phyloP scores from a whole-genome alignment of 2,888 invertebrate species.

The Crepidodera aurea region DNA sequence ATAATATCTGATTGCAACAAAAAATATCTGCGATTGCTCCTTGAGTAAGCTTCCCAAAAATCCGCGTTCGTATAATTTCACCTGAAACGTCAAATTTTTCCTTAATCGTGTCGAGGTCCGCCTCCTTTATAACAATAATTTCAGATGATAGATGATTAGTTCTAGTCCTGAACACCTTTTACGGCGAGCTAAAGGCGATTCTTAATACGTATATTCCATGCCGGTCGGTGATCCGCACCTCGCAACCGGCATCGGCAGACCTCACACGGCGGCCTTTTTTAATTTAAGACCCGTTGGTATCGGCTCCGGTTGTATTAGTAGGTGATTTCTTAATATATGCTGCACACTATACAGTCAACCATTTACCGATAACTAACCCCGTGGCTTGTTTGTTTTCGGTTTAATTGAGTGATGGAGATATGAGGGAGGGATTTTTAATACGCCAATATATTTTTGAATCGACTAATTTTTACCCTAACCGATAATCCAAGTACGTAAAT shows the following conservation, averaged over 20 bases:
- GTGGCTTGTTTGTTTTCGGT: conserved; percentile 21
- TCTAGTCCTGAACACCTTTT: conserved; percentile 40
- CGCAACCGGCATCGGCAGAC: conserved; percentile 40
- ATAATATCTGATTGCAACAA: too few relatives aligned
- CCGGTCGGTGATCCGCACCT: conserved; percentile 43
- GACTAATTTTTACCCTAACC: too few relatives aligned
- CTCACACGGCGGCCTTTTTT: conserved; percentile 50
- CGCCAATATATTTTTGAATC: too few relatives aligned
- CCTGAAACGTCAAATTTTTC: conserved; percentile 28
- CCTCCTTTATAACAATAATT: conserved; percentile 46
- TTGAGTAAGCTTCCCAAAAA: conserved; percentile 9
- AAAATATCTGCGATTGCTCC: neutral
- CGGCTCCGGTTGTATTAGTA: conserved; percentile 33
- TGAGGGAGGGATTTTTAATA: neutral
- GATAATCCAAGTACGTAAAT: too few relatives aligned
- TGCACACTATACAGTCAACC: neutral
- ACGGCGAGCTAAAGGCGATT: conserved; percentile 34
- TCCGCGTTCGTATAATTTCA: conserved; percentile 10
- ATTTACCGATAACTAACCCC: conserved; percentile 17
- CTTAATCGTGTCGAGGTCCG: conserved; percentile 44
- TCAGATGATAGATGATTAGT: conserved; percentile 47
- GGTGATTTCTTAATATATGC: conserved; percentile 46
- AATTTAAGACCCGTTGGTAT: conserved; percentile 43
- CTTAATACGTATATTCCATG: conserved; percentile 22
- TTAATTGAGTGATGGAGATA: conserved; percentile 21